Percentiles rank a stretch among this genome's conserved stretches.
Conservation (phyloP, 2,113 vertebrate species). For the Notothenia rossii region DNA sequence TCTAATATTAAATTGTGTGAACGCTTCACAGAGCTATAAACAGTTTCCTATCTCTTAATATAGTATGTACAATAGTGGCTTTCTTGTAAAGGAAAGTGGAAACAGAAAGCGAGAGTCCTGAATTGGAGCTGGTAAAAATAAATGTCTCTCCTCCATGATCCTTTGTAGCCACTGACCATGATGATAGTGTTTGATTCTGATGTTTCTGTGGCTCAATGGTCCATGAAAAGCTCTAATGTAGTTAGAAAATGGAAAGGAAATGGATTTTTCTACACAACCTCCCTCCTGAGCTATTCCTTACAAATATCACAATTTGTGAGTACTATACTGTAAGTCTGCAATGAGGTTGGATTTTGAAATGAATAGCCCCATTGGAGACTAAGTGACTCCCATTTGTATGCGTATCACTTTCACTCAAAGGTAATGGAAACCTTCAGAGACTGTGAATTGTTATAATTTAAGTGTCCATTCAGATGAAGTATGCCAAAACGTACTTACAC, state of each 20-base stretch:
- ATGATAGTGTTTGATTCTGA: slow-evolving; percentile 18
- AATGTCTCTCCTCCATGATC: not conserved
- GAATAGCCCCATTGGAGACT: not conserved
- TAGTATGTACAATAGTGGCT: too few species aligned
- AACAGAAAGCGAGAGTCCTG: not conserved
- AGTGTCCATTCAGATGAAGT: not conserved
- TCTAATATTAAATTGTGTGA: not conserved
- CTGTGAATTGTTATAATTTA: not conserved
- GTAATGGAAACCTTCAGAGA: not conserved
- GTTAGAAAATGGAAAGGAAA: slow-evolving; percentile 6
- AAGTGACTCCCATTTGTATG: not conserved
- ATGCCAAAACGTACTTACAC: not conserved
- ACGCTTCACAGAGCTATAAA: not conserved
- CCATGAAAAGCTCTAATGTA: slow-evolving; percentile 9
- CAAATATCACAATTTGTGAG: slow-evolving; percentile 2
- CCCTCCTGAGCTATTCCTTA: not conserved
- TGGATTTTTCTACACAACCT: slow-evolving; percentile 8
- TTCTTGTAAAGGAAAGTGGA: not conserved
- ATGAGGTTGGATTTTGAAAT: too few species aligned
- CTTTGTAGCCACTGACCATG: slow-evolving; percentile 20
- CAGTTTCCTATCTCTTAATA: not conserved
- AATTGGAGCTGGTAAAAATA: not conserved
- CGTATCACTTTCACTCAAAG: not conserved
- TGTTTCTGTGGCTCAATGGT: slow-evolving; percentile 27
- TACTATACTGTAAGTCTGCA: not conserved